Conservation (phyloP, 2,797 vertebrate species). For the Clarias pachynema region DNA sequence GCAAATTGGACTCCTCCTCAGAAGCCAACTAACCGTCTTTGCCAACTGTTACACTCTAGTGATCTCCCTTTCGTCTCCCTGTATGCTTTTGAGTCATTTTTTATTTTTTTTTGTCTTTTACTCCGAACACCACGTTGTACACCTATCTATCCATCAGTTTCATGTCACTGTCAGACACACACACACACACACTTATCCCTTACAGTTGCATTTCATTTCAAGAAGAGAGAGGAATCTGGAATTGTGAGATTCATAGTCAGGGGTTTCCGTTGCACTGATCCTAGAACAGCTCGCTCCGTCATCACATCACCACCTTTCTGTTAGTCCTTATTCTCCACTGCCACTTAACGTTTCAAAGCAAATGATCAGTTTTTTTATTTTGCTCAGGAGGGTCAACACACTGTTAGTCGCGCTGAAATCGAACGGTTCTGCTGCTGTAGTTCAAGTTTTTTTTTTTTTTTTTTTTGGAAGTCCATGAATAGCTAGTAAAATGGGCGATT, state of each 20-base stretch:
- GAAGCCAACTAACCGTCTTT: slow-evolving; percentile 59
- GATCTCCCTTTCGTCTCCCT: slow-evolving; percentile 48
- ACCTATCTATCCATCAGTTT: slow-evolving; percentile 29
- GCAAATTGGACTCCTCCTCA: slow-evolving; percentile 57
- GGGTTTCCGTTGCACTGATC: slow-evolving; percentile 36
- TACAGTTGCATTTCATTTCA: slow-evolving; percentile 31
- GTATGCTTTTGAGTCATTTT: slow-evolving; percentile 25
- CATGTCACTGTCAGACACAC: slow-evolving; percentile 29
- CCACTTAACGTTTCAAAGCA: slow-evolving; percentile 38
- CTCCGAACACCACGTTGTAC: slow-evolving; percentile 31
- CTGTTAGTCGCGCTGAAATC: slow-evolving; percentile 84
- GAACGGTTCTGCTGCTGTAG: slow-evolving; percentile 86
- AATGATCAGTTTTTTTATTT: slow-evolving; percentile 67
- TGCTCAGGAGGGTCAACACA: slow-evolving; percentile 86
- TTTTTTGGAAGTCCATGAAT: slow-evolving; percentile 5
- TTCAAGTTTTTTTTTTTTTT: slow-evolving; percentile 33
- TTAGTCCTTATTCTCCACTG: slow-evolving; percentile 34
- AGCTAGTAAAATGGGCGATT: slow-evolving; percentile 45
- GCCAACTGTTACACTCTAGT: slow-evolving; percentile 49
- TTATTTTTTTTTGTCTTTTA: background rate
- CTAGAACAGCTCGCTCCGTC: slow-evolving; percentile 28
- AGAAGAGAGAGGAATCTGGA: slow-evolving; percentile 5
- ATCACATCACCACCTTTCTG: background rate
- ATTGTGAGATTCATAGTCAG: slow-evolving; percentile 28
- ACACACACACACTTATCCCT: background rate